Evolutionary conservation across 1,140 invertebrate species (phyloP), one percentile per base, ranked within the genome.

Genomic region (Brachionus asplanchnoidis): DNA sequence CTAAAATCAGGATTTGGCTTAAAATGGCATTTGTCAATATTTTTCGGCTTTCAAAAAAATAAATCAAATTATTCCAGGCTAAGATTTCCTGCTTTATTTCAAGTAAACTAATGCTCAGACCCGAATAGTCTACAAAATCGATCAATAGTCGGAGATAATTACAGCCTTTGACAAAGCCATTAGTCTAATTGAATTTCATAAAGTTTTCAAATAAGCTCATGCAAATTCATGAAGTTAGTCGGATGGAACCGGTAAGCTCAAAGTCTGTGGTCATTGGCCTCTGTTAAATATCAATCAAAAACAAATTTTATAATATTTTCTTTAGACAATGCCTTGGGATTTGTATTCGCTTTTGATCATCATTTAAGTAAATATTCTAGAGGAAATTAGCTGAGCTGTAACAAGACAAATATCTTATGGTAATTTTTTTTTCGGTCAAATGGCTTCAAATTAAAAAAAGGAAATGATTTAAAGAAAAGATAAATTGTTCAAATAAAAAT

Each of bases 361-460:
- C 53, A 36, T 68, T 68, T 32, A 68, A 68, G 28, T 68, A 68
- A 68, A 68, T 68, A 68, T 68, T 68, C 66, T 68, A 68, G 14
- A 68, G 66, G 66, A 68, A 68, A 68, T 68, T 68, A 68, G 26
- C 32, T 40, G 66, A 68, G 66, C 66, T 68, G 66, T 68, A 36
- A 68, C 66, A 68, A 68, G 66, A 68, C 66, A 68, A 68, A 68
- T 68, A 68, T 68, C 66, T 68, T 68, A 17, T 68, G 66, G 66
- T 68, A 32, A 68, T 68, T 68, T 23, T 9, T 66, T 68, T 46
- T 68, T 68, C 66, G 66, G 66, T 68, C 66, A 68, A 68, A 28
- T 68, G 32, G 23, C n/a, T 68, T 68, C 32, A 68, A 68, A 68
- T 68, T 28, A 68, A 68, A 36, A 68, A 32, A 28, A 68, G 66